A percentile compares a stretch with the other conserved stretches of the same genome.
These are phyloP conservation scores for Brachyptera putata DNA, from an alignment of 2,888 invertebrate genomes.

Conservation along the genomic window DNA sequence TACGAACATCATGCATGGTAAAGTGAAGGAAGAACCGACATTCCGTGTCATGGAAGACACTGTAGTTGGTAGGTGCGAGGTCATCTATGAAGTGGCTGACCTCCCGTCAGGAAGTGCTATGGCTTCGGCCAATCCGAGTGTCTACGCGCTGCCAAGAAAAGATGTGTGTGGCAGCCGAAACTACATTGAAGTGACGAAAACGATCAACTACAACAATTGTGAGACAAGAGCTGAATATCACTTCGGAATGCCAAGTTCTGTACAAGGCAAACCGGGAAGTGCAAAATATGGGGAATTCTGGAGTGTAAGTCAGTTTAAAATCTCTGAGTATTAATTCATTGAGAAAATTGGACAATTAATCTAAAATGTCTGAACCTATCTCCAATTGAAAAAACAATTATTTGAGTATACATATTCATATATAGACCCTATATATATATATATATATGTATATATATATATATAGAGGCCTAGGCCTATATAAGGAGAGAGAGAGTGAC, in stretches of 20 bases:
- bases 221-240: conserved; percentile 24
- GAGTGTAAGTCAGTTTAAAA: conserved; percentile 35
- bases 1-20: conserved; percentile 1
- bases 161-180: conserved; percentile 21
- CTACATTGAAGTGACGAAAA: conserved; percentile 30
- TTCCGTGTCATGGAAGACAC: conserved; percentile 25
- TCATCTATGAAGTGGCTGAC: conserved; percentile 24
- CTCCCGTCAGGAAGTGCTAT: conserved; percentile 14
- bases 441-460: too few relatives aligned
- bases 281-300: conserved; percentile 36
- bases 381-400: too few relatives aligned
- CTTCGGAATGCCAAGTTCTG: conserved; percentile 27
- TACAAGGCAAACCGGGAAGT: conserved; percentile 35
- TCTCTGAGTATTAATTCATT: too few relatives aligned
- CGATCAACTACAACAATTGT: conserved; percentile 30
- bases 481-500: too few relatives aligned
- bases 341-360: too few relatives aligned
- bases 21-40: background rate
- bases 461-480: too few relatives aligned
- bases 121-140: background rate
- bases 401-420: too few relatives aligned
- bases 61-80: conserved; percentile 29
- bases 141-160: background rate
- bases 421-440: too few relatives aligned
- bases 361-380: too few relatives aligned